phyloP scores from a whole-genome alignment of 2,888 invertebrate genomes.

The Hecatera dysodea region DNA sequence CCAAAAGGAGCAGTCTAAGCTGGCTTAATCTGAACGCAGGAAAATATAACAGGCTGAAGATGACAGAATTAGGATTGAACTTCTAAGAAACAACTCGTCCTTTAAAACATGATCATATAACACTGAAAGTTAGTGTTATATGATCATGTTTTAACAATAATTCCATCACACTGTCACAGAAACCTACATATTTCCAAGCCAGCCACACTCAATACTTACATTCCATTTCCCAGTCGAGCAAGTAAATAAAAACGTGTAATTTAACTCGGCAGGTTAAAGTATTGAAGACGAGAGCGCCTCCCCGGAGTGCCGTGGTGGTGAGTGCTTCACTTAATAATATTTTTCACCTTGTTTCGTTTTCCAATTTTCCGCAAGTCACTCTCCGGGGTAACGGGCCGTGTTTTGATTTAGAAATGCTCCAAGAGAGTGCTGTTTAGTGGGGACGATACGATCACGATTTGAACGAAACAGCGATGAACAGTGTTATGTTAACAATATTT shows the following conservation, averaged over 20 bases:
- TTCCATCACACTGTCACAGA: neutral
- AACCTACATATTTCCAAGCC: conserved; percentile 18
- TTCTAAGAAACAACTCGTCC: too few relatives aligned
- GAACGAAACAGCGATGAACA: neutral
- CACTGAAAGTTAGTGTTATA: too few relatives aligned
- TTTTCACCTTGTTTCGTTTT: conserved; percentile 91
- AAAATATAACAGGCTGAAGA: too few relatives aligned
- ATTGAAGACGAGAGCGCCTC: conserved; percentile 58
- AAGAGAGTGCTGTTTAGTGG: conserved; percentile 62
- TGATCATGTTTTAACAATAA: too few relatives aligned
- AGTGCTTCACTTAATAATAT: conserved; percentile 89
- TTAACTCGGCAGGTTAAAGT: conserved; percentile 61
- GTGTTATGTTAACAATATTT: too few relatives aligned
- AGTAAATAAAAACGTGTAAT: conserved; percentile 59
- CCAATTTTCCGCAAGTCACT: conserved; percentile 91
- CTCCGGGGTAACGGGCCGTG: conserved; percentile 89
- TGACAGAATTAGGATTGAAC: too few relatives aligned
- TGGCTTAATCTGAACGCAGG: too few relatives aligned
- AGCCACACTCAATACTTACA: conserved; percentile 14
- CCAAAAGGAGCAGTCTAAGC: too few relatives aligned
- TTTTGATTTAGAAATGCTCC: conserved; percentile 88
- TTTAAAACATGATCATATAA: too few relatives aligned
- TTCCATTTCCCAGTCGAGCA: conserved; percentile 34
- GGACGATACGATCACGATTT: conserved; percentile 65
- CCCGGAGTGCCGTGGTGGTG: conserved; percentile 69